Base-by-base conservation (phyloP, 30 jellyfish, hydroid and myxozoan genomes). In the Hydractinia echinata region DNA sequence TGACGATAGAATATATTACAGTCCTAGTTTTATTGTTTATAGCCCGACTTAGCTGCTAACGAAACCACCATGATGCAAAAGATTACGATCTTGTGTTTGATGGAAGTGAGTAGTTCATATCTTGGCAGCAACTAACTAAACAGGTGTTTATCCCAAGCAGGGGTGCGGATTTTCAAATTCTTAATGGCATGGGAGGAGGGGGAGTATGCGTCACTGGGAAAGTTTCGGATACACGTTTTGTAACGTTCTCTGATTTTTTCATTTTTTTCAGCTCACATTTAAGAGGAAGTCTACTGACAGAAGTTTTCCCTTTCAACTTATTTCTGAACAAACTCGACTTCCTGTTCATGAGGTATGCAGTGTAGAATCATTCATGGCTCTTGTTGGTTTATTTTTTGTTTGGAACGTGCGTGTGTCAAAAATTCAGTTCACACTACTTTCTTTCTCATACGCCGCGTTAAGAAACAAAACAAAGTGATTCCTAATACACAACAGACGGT, bases 31-130 rank as follows among this genome's bases (percentile, higher is more conserved):
- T 13, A 58, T 79, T 39, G 14, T 8, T 64, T 84, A 10, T 56
- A 92, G 98, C 82, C 95, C 10, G 98, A 92, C 66, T 86, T 92
- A 51, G 94, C 95, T 14, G 80, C 95, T 15, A 92, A 92, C 78
- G 87, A 83, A 54, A 83, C 85, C 54, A 78, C 90, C 13, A 55
- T 92, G 18, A 72, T 87, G 13, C 97, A 87, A 78, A 92, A 92
- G 76, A 78, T 92, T 66, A 92, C 95, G 4, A 82, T 92, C 21
- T 80, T 92, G 16, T 66, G 97, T 5, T 76, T 92, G n/a, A 92
- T 92, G 96, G 98, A 92, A 96, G 98, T 88, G 64, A 58, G 73
- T 30, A 13, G 13, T 16, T 58, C 19, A 16, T 58, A 11, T 58
- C 69, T 58, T 58, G 69, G 15, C 19, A 11, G 15, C 69, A 51